Evolutionary conservation across 2,113 vertebrate species (phyloP).

Genomic region (Cichladusa arquata): DNA sequence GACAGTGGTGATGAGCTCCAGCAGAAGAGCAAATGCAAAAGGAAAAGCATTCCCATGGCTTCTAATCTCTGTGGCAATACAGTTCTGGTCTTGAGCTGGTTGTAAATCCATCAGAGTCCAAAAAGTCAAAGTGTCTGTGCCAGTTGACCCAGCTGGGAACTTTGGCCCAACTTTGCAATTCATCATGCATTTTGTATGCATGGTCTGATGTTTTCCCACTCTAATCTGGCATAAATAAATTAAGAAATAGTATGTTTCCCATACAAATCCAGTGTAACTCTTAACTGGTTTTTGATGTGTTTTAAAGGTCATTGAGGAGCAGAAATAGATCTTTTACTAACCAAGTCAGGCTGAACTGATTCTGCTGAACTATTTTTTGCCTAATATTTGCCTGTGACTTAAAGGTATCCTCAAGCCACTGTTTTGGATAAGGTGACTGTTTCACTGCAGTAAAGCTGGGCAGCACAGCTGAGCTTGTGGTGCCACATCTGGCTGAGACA

Average conservation of each 20-base stretch:
- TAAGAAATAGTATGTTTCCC: background rate
- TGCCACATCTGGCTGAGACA: fast-evolving
- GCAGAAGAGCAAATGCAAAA: background rate
- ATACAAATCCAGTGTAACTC: background rate
- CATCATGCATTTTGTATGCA: background rate
- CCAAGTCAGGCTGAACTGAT: background rate
- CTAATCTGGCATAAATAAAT: background rate
- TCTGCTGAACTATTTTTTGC: background rate
- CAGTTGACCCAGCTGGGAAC: background rate
- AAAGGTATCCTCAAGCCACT: background rate
- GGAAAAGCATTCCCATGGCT: background rate
- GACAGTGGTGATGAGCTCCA: background rate
- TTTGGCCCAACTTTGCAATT: background rate
- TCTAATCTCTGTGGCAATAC: background rate
- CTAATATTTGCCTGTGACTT: background rate
- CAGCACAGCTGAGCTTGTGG: background rate
- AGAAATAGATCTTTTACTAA: background rate
- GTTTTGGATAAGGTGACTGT: background rate
- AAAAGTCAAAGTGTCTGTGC: background rate
- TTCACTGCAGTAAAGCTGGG: background rate
- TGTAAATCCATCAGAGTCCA: background rate
- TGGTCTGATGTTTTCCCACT: background rate
- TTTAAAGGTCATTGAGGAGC: background rate
- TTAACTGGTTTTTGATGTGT: background rate
- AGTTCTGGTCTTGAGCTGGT: background rate